Conservation (phyloP, 2,888 invertebrate species). For the Yponomeuta sedellus region DNA sequence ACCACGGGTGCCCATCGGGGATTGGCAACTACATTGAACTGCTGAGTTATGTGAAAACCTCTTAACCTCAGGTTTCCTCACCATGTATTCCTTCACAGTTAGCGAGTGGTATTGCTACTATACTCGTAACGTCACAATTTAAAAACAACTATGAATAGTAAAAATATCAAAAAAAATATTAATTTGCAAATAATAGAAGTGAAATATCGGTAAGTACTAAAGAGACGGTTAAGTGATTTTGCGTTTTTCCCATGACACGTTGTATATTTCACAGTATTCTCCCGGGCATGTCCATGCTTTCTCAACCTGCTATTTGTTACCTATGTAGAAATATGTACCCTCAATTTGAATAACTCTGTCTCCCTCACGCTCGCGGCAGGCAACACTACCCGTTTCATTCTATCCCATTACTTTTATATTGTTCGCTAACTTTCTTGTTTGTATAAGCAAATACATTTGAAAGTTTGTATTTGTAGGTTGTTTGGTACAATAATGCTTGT, state of each 20-base stretch:
- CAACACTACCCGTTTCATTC: slow-evolving; percentile 46
- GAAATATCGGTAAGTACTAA: no score
- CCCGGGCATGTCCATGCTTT: slow-evolving; percentile 59
- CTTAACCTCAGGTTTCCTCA: no score
- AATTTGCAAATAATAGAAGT: no score
- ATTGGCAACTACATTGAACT: no score
- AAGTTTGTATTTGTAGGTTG: slow-evolving; percentile 74
- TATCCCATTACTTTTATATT: slow-evolving; percentile 76
- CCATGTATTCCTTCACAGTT: no score
- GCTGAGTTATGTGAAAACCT: no score
- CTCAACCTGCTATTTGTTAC: slow-evolving; percentile 72
- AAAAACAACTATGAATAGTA: no score
- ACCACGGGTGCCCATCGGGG: no score
- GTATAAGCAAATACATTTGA: slow-evolving; percentile 76
- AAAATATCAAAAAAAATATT: no score
- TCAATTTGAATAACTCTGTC: slow-evolving; percentile 72
- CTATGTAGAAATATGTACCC: slow-evolving; percentile 77
- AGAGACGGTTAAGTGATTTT: no score
- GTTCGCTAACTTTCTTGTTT: slow-evolving; percentile 78
- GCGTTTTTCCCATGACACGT: not conserved
- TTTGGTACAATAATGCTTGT: slow-evolving; percentile 60
- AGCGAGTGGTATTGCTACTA: no score
- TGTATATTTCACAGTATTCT: slow-evolving; percentile 17
- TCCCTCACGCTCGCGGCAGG: slow-evolving; percentile 42
- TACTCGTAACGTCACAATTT: no score